These are phyloP conservation scores for Pachyramphus minor DNA, from an alignment of 2,113 vertebrate genomes.

Conservation along the genomic window DNA sequence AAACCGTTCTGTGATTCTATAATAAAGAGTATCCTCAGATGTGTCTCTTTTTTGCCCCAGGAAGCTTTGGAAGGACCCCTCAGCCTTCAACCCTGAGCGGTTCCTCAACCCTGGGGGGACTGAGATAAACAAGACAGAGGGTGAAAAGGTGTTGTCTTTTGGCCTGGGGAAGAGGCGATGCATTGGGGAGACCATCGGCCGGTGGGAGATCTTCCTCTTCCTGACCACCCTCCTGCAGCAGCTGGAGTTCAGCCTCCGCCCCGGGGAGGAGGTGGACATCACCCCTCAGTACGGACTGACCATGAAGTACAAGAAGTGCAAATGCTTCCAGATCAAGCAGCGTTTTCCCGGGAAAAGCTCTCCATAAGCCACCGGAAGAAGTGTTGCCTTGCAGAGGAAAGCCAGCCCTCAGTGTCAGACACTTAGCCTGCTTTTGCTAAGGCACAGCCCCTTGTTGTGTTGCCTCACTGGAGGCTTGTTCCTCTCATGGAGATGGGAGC, in stretches of 20 bases:
- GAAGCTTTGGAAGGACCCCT: slow-evolving; percentile 86
- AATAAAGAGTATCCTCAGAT: neutral
- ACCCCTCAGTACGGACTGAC: slow-evolving; percentile 87
- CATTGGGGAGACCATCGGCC: slow-evolving; percentile 85
- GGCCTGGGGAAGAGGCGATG: slow-evolving; percentile 89
- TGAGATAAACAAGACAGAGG: slow-evolving; percentile 68
- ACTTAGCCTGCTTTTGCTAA: neutral
- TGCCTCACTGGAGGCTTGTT: neutral
- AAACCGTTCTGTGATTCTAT: neutral
- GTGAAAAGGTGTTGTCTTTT: slow-evolving; percentile 83
- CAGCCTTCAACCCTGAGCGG: slow-evolving; percentile 81
- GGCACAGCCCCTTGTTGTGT: fast-evolving
- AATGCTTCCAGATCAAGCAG: slow-evolving; percentile 67
- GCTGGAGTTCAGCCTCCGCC: slow-evolving; percentile 73
- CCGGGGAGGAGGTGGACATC: slow-evolving; percentile 75
- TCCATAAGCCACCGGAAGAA: fast-evolving
- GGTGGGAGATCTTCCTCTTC: slow-evolving; percentile 89
- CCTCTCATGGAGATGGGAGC: fast-evolving
- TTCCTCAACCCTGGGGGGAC: slow-evolving; percentile 77
- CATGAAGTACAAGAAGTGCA: slow-evolving; percentile 85
- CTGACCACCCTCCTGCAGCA: slow-evolving; percentile 84
- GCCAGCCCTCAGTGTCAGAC: neutral
- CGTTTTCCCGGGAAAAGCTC: neutral
- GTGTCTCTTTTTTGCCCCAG: slow-evolving; percentile 55
- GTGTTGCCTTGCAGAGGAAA: neutral